Evolutionary conservation across 1,140 invertebrate species (phyloP).

Genomic region (Vanessa tameamea): DNA sequence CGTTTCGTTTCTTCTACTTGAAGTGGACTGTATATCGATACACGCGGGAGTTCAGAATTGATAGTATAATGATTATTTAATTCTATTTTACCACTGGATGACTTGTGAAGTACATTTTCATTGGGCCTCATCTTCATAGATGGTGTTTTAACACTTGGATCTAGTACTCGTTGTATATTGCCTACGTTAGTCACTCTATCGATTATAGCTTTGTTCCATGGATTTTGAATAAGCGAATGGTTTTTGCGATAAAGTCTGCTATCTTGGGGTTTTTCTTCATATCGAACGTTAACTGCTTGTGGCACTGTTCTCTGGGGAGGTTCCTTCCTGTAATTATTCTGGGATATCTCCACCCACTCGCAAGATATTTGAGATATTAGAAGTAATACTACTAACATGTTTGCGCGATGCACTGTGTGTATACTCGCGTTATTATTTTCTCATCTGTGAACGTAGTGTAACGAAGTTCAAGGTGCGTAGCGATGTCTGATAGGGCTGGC

Average conservation of each 20-base stretch:
- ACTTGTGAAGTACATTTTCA: not conserved
- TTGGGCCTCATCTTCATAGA: constrained; percentile 5
- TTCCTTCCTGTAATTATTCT: constrained; percentile 56
- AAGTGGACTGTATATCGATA: not conserved
- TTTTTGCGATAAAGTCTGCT: constrained; percentile 38
- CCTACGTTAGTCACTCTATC: constrained; percentile 49
- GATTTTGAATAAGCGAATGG: constrained; percentile 28
- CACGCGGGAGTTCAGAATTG: not conserved
- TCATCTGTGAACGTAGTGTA: constrained; percentile 14
- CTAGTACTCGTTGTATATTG: constrained; percentile 46
- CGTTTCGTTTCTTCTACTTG: not conserved
- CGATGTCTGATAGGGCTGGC: constrained; percentile 13
- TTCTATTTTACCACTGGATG: not conserved
- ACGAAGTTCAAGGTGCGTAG: constrained; percentile 22
- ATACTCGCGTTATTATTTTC: not conserved
- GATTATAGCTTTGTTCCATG: constrained; percentile 45
- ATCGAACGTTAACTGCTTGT: not conserved
- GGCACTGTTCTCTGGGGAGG: constrained; percentile 23
- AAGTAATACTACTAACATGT: constrained; percentile 50
- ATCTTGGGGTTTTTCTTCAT: constrained; percentile 22
- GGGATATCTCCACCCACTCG: constrained; percentile 72
- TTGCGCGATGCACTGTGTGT: constrained; percentile 5
- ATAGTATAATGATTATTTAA: not conserved
- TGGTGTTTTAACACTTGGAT: constrained; percentile 45
- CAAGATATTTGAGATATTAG: constrained; percentile 39